Base-by-base conservation (phyloP, 2,797 vertebrate species). In the Lepidocolaptes lacrymiger region DNA sequence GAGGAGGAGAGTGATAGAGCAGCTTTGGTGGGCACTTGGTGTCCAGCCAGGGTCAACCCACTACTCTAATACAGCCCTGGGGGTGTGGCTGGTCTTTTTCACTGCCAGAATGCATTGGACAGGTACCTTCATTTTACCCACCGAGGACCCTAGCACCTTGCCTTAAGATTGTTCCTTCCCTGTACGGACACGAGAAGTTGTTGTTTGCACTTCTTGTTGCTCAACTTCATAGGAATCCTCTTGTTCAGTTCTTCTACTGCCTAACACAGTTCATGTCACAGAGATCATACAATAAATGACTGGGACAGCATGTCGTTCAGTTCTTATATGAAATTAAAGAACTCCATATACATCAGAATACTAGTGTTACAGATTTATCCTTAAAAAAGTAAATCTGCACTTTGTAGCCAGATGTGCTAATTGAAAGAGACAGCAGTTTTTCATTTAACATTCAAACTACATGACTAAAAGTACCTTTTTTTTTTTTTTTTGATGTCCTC, bases 391-490 rank as follows among this genome's bases (percentile, higher is more conserved):
- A 37, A 67, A 36, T 30, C 28, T 62, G 28, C 26, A 37, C 19
- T 90, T 77, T 63, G 16, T 90, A 69, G 14, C 48, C 30, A 59
- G 5, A 27, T 75, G 5, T 73, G 28, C 12, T 94, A 18, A 43
- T 36, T 63, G 46, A 56, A 58, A 92, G 72, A 83, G 12, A 5
- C 36, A 62, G 48, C 13, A 39, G 9, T 69, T 95, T 93, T 94
- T 85, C 32, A 58, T 77, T 91, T 84, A 76, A 69, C 26, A 62
- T 91, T 81, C 59, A 94, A 73, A 83, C 51, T 63, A 72, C 68
- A 62, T 56, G 51, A 88, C 28, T 30, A 43, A 74, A 89, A 85
- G 14, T 32, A 12, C 1, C 12, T 19, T 49, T 78, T 49, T 74
- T 44, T 28, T 52, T 61, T 24, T 23, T 67, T 49, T 74, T 72